Conservation (phyloP, 2,113 vertebrate species). For the Seriola dumerili region DNA sequence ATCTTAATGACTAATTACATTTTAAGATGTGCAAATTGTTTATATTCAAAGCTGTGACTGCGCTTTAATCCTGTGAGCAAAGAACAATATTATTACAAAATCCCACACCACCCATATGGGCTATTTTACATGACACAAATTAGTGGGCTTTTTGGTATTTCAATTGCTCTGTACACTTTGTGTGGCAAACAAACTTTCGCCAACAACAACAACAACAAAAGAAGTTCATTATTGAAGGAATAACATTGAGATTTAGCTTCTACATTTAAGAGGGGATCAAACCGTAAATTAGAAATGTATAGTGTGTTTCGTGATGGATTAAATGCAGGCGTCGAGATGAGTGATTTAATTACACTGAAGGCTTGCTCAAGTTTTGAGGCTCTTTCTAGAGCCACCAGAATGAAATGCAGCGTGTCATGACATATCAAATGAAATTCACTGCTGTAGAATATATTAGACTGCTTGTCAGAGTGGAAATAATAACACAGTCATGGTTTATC, state of each 20-base stretch:
- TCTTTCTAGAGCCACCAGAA: slow-evolving; percentile 42
- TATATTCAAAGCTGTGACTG: slow-evolving; percentile 59
- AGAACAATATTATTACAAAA: slow-evolving; percentile 62
- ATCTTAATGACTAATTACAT: slow-evolving; percentile 78
- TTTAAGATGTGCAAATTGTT: slow-evolving; percentile 74
- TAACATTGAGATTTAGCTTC: slow-evolving; percentile 34
- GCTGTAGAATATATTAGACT: slow-evolving; percentile 71
- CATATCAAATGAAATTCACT: slow-evolving; percentile 63
- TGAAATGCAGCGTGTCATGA: slow-evolving; percentile 45
- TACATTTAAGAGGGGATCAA: slow-evolving; percentile 25
- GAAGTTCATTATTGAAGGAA: slow-evolving; percentile 11
- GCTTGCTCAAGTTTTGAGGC: slow-evolving; percentile 28
- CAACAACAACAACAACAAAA: background rate
- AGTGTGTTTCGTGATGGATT: slow-evolving; percentile 29
- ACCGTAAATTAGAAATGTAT: slow-evolving; percentile 7
- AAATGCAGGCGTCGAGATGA: slow-evolving; percentile 26
- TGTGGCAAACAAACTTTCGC: slow-evolving; percentile 39
- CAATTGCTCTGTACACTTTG: slow-evolving; percentile 3
- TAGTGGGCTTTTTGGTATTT: slow-evolving; percentile 49
- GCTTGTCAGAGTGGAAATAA: slow-evolving; percentile 72
- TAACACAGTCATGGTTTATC: slow-evolving; percentile 73
- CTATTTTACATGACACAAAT: slow-evolving; percentile 53
- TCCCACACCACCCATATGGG: slow-evolving; percentile 22
- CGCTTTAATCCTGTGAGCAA: slow-evolving; percentile 68
- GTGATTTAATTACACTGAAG: slow-evolving; percentile 50